Conservation (phyloP, 2,113 vertebrate genomes). For the Pomatorhinus ruficollis region DNA sequence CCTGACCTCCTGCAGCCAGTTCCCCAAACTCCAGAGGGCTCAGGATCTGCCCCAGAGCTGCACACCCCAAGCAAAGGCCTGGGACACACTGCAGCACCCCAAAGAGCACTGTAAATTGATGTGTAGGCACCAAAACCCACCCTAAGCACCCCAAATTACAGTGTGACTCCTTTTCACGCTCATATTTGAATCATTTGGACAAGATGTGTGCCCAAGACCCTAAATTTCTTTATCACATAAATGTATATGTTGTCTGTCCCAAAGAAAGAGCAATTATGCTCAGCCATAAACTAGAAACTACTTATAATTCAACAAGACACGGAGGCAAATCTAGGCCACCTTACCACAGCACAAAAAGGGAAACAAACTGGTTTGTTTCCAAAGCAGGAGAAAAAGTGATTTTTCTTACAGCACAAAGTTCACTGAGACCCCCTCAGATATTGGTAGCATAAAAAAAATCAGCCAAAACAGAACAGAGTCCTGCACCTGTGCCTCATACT, state of each 20-base stretch:
- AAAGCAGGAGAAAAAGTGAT: neutral
- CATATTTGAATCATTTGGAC: neutral
- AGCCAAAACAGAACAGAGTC: neutral
- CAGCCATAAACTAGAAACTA: neutral
- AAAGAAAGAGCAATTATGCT: neutral
- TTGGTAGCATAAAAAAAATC: neutral
- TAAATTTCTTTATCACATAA: neutral
- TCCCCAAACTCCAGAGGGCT: neutral
- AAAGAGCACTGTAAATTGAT: neutral
- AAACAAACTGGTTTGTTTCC: neutral
- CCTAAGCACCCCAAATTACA: neutral
- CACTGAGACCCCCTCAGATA: neutral
- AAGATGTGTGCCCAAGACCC: neutral
- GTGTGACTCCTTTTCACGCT: neutral
- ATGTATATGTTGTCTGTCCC: fast-evolving
- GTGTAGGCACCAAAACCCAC: neutral
- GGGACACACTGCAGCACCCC: neutral
- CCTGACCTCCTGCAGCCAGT: neutral
- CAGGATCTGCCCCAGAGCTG: neutral
- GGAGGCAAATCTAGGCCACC: neutral
- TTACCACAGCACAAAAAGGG: neutral
- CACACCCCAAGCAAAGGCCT: neutral
- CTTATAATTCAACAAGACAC: neutral
- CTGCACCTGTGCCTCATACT: neutral
- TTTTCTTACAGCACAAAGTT: neutral